A percentile compares a stretch with the other conserved stretches of the same genome.
These are phyloP conservation scores for Noturus placidus DNA, from an alignment of 2,113 vertebrate genomes.

Conservation along the genomic window DNA sequence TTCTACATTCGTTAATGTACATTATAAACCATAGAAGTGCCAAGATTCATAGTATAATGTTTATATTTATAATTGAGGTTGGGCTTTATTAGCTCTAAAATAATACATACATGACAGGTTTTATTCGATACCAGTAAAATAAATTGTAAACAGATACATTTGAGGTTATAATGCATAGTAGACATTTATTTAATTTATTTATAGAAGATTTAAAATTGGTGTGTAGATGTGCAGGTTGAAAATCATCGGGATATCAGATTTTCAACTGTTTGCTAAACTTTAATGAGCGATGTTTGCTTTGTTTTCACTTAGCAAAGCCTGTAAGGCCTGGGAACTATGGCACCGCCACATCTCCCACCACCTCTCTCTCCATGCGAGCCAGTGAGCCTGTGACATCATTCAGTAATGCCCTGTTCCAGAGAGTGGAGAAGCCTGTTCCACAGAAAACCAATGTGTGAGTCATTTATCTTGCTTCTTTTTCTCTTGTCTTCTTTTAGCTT, in stretches of 20 bases:
- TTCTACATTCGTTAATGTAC: not conserved
- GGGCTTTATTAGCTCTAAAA: not conserved
- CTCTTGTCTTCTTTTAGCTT: not conserved
- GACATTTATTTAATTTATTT: not conserved
- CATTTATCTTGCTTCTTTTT: not conserved
- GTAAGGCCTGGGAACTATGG: slow-evolving; percentile 82
- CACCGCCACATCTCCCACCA: slow-evolving; percentile 77
- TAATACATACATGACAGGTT: not conserved
- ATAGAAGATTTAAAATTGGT: not conserved
- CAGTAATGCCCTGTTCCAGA: slow-evolving; percentile 85
- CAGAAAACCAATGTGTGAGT: slow-evolving; percentile 72
- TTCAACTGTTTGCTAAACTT: not conserved
- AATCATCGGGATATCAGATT: not conserved
- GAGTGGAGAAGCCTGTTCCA: slow-evolving; percentile 54
- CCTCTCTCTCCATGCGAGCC: slow-evolving; percentile 73
- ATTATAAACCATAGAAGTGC: not conserved
- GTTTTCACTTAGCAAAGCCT: slow-evolving; percentile 76
- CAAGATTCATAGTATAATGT: not conserved
- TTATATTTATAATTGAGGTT: not conserved
- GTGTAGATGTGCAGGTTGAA: not conserved
- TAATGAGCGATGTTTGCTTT: not conserved
- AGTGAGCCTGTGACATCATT: slow-evolving; percentile 78
- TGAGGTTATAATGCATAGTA: not conserved
- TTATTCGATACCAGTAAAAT: not conserved
- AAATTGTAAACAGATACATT: not conserved